Evolutionary conservation across 2,888 invertebrate genomes (phyloP), one percentile per base, ranked within the genome.

Genomic region (Furcula furcula): DNA sequence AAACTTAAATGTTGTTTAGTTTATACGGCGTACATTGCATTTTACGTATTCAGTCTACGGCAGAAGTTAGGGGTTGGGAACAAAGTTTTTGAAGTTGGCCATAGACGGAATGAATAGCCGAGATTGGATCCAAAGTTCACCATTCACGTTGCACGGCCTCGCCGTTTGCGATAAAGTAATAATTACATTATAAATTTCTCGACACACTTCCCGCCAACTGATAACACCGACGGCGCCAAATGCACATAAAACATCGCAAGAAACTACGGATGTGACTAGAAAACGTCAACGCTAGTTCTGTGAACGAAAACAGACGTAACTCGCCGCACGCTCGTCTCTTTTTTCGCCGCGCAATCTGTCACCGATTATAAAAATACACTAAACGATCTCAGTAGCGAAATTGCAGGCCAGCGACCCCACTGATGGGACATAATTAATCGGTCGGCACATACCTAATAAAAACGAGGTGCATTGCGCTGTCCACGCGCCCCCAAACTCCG

Each of bases 381-480:
- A 65, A 65, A 62, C 50, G 58, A 61, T 72, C 52, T 65, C 59
- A 54, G 71, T 76, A 72, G 76, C 76, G 56, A 78, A 76, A 76
- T 70, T 69, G 63, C 65, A 73, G 82, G 80, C 76, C 80, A 77
- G 61, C 76, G 84, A 83, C 83, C 79, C 70, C 68, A 72, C 70
- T 78, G 79, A 84, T 83, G 82, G 77, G 69, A 72, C 81, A 80
- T 82, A 85, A 85, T 86, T 84, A 85, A 85, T 82, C 79, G 74
- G 64, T 65, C 57, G 49, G 65, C 70, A 85, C 87, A 83, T 88
- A 88, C 88, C 88, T 88, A 87, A 86, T 85, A 78, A 86, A 86
- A 78, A 77, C 72, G 68, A 69, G 72, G 72, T 70, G 77, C 85
- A 86, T 85, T 77, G 84, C 81, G 79, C 70, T 71, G 65, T 74